These are phyloP conservation scores for Setipinna tenuifilis DNA, from an alignment of 2,797 vertebrate species.

Conservation along the genomic window DNA sequence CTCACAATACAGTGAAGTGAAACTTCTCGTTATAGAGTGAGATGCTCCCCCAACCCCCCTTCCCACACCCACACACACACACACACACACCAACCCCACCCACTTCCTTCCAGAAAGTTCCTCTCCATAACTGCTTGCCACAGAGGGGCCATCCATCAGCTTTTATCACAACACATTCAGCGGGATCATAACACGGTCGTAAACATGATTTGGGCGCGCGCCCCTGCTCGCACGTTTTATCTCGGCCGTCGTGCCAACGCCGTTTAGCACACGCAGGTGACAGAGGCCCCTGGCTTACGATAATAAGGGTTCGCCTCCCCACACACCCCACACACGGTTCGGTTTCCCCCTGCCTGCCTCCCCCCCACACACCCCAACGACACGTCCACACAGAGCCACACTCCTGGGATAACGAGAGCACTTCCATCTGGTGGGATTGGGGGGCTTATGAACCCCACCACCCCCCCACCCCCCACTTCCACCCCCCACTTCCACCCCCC, in stretches of 20 bases:
- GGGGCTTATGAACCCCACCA: not conserved
- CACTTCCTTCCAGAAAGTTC: not conserved
- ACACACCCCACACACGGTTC: not conserved
- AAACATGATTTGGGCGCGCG: not conserved
- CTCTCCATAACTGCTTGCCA: not conserved
- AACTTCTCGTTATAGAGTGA: not conserved
- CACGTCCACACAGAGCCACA: not conserved
- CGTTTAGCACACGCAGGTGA: not conserved
- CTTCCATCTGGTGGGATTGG: not conserved
- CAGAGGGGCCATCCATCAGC: not conserved
- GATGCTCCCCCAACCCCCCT: not conserved
- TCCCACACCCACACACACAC: not conserved
- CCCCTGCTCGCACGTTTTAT: not conserved
- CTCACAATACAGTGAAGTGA: not conserved
- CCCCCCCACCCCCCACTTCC: too few relatives aligned
- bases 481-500: too few relatives aligned
- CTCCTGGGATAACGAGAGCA: not conserved
- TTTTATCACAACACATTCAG: not conserved
- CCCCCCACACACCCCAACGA: not conserved
- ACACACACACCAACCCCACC: not conserved
- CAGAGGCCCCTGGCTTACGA: not conserved
- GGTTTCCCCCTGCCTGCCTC: not conserved
- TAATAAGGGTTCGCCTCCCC: not conserved
- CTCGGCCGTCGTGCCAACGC: not conserved
- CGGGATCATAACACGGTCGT: not conserved